Evolutionary conservation across 2,113 vertebrate species (phyloP).

Genomic region (Asarcornis scutulata): DNA sequence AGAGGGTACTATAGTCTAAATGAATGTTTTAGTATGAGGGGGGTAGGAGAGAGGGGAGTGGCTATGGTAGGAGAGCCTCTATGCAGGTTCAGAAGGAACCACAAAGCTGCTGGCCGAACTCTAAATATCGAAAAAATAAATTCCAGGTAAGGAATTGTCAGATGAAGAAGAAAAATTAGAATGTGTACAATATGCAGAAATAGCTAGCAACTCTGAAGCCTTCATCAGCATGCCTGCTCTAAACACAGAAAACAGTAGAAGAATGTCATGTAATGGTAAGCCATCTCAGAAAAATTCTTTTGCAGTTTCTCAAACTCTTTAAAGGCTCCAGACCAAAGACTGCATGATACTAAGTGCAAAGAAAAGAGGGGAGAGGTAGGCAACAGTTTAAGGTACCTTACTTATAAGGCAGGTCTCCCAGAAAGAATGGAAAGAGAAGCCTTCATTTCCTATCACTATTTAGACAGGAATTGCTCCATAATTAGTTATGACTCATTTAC

Average conservation of each 20-base stretch:
- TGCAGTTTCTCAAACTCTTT: not conserved
- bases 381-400: not conserved
- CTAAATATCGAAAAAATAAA: not conserved
- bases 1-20: not conserved
- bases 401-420: accelerated
- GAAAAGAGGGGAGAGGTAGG: not conserved
- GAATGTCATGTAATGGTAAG: not conserved
- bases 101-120: not conserved
- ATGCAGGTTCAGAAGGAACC: not conserved
- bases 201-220: not conserved
- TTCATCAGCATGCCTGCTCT: not conserved
- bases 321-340: not conserved
- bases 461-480: not conserved
- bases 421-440: not conserved
- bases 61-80: not conserved
- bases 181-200: not conserved
- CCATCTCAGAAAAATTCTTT: not conserved
- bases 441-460: not conserved
- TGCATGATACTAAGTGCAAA: not conserved
- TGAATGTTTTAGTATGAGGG: not conserved
- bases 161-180: not conserved
- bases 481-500: conserved; percentile 28
- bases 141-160: not conserved
- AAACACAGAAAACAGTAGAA: not conserved
- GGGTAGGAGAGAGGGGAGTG: not conserved